A percentile compares a stretch with the other conserved stretches of the same genome.
Evolutionary conservation across 1,140 invertebrate species (phyloP).

Genomic region (Hermetia illucens): DNA sequence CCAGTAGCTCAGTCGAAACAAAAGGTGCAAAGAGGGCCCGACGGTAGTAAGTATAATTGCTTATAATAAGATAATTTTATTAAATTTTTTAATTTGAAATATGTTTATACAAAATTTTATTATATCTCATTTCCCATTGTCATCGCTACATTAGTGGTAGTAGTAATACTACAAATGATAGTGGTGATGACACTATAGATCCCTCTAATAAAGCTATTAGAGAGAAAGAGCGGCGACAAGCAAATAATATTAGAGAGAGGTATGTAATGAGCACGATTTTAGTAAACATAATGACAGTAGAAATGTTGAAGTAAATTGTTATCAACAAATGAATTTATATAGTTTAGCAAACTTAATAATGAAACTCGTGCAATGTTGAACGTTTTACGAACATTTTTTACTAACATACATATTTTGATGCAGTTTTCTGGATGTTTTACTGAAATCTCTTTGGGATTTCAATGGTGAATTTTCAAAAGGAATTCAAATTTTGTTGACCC

Average conservation of each 20-base stretch:
- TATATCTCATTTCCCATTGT: slow-evolving; percentile 11
- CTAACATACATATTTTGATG: too few species aligned
- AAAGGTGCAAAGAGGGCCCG: slow-evolving; percentile 31
- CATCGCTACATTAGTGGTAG: not conserved
- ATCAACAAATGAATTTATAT: too few species aligned
- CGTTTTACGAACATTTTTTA: too few species aligned
- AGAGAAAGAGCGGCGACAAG: slow-evolving; percentile 90
- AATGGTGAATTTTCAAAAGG: too few species aligned
- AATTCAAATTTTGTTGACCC: too few species aligned
- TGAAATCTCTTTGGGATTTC: too few species aligned
- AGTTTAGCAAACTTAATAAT: too few species aligned
- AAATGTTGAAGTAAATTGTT: too few species aligned
- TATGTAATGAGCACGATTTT: slow-evolving; percentile 37
- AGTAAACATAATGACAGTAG: too few species aligned
- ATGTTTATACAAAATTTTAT: not conserved
- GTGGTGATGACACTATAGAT: slow-evolving; percentile 50
- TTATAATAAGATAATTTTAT: not conserved
- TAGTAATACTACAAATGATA: slow-evolving; percentile 38
- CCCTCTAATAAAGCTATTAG: slow-evolving; percentile 83
- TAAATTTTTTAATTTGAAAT: not conserved
- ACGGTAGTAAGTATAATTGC: slow-evolving; percentile 58
- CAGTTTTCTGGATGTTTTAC: too few species aligned
- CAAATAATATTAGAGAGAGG: slow-evolving; percentile 98
- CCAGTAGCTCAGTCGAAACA: slow-evolving; percentile 43
- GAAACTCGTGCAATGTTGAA: too few species aligned